Evolutionary conservation across 1,140 invertebrate genomes (phyloP).

Genomic region (Bombus polaris): DNA sequence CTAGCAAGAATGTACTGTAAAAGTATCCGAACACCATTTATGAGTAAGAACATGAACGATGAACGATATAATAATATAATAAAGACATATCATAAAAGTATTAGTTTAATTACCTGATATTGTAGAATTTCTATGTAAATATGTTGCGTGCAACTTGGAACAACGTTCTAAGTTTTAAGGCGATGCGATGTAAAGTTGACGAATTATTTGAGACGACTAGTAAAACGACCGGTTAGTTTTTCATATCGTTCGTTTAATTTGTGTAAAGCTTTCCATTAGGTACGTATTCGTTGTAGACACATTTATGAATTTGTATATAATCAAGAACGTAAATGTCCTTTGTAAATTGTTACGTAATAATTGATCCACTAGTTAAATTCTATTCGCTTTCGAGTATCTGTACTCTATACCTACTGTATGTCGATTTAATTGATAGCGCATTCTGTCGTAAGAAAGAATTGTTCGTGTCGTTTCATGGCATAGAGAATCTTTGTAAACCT

Average conservation of each 20-base stretch:
- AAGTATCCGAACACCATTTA: constrained; percentile 67
- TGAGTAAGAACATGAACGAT: constrained; percentile 77
- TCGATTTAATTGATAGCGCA: constrained; percentile 2
- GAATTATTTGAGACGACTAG: constrained; percentile 46
- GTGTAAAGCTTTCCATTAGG: constrained; percentile 45
- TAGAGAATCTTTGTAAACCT: constrained; percentile 40
- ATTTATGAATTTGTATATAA: constrained; percentile 56
- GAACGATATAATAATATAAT: constrained; percentile 79
- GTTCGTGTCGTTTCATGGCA: constrained; percentile 37
- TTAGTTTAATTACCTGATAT: constrained; percentile 81
- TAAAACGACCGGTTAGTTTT: constrained; percentile 26
- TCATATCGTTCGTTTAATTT: constrained; percentile 42
- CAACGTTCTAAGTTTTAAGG: constrained; percentile 32
- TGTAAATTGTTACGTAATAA: constrained; percentile 75
- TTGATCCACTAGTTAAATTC: constrained; percentile 62
- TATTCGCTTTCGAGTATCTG: constrained; percentile 56
- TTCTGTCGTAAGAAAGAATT: neutral
- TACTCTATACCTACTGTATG: constrained; percentile 13
- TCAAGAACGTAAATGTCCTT: constrained; percentile 67
- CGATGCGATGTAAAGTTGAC: constrained; percentile 49
- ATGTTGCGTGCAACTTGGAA: constrained; percentile 79
- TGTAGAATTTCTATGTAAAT: constrained; percentile 80
- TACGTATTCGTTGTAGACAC: constrained; percentile 40
- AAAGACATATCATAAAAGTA: constrained; percentile 82
- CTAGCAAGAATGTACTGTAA: constrained; percentile 50